Conservation (phyloP, 37 sponge, comb jelly and placozoan species). For the Beroe forskalii region DNA sequence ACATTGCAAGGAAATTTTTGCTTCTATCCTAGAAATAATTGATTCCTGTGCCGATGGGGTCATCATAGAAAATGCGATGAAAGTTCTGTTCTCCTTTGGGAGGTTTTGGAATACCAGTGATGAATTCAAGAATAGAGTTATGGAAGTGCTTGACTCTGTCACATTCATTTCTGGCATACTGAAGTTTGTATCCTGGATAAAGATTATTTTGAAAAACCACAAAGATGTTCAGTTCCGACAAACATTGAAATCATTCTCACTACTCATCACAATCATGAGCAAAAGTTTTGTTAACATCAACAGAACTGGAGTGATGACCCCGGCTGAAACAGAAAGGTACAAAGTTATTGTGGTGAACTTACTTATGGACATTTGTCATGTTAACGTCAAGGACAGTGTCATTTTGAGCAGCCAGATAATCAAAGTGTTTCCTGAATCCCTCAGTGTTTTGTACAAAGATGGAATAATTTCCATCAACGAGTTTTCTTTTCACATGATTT, state of each 20-base stretch:
- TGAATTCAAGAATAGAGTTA: neutral
- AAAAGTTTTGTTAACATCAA: slow-evolving; percentile 48
- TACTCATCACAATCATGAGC: slow-evolving; percentile 41
- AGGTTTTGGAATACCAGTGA: slow-evolving; percentile 54
- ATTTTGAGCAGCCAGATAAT: slow-evolving; percentile 44
- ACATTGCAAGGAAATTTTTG: slow-evolving; percentile 35
- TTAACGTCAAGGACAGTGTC: neutral
- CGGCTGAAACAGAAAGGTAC: slow-evolving; percentile 6
- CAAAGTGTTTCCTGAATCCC: slow-evolving; percentile 27
- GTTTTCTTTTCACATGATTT: slow-evolving; percentile 23
- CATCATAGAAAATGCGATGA: neutral
- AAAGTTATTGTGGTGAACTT: slow-evolving; percentile 13
- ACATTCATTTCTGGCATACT: slow-evolving; percentile 36
- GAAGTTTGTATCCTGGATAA: slow-evolving; percentile 25
- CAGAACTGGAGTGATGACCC: neutral
- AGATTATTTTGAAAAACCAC: neutral
- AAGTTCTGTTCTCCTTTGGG: slow-evolving; percentile 5
- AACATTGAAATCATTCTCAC: neutral
- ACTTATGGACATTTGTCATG: neutral
- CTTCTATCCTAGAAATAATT: slow-evolving; percentile 27
- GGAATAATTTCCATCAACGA: slow-evolving; percentile 31
- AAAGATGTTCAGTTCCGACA: neutral
- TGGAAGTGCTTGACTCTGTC: neutral
- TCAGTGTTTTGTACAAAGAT: slow-evolving; percentile 1
- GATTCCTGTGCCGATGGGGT: slow-evolving; percentile 25